Evolutionary conservation across 2,113 vertebrate species (phyloP).

Genomic region (Numenius arquata): DNA sequence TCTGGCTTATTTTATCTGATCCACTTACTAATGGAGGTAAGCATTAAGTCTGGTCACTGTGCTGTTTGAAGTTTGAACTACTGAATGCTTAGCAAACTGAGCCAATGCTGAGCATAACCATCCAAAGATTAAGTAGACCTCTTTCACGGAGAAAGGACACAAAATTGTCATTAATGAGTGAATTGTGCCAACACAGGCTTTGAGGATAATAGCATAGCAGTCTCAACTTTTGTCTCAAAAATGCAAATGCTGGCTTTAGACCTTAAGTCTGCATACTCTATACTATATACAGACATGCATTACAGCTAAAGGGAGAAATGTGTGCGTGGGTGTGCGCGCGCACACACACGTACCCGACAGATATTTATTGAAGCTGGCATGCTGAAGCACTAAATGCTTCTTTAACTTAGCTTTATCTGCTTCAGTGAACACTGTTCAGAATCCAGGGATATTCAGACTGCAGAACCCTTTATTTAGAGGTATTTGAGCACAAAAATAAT

Average conservation of each 20-base stretch:
- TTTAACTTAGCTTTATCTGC: slow-evolving; percentile 75
- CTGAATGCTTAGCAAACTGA: neutral
- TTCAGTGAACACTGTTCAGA: slow-evolving; percentile 64
- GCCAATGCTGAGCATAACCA: neutral
- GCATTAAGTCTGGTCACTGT: neutral
- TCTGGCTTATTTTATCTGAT: neutral
- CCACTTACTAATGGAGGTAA: neutral
- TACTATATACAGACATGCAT: neutral
- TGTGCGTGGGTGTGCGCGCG: neutral
- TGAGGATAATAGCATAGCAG: neutral
- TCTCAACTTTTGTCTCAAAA: neutral
- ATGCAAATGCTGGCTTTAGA: neutral
- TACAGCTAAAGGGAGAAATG: neutral
- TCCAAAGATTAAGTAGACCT: neutral
- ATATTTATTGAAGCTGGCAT: slow-evolving; percentile 61
- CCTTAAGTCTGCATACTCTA: neutral
- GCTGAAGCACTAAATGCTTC: slow-evolving; percentile 69
- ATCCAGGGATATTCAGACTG: slow-evolving; percentile 56
- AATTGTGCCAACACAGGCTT: slow-evolving; percentile 5
- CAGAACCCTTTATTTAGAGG: slow-evolving; percentile 53
- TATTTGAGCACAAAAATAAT: slow-evolving; percentile 73
- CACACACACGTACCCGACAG: neutral
- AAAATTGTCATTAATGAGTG: slow-evolving; percentile 6
- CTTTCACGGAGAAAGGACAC: slow-evolving; percentile 20
- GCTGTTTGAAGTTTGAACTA: slow-evolving; percentile 13